A percentile compares a stretch with the other conserved stretches of the same genome.
Conservation (phyloP, 2,797 vertebrate genomes). For the Craterocephalus amniculus region DNA sequence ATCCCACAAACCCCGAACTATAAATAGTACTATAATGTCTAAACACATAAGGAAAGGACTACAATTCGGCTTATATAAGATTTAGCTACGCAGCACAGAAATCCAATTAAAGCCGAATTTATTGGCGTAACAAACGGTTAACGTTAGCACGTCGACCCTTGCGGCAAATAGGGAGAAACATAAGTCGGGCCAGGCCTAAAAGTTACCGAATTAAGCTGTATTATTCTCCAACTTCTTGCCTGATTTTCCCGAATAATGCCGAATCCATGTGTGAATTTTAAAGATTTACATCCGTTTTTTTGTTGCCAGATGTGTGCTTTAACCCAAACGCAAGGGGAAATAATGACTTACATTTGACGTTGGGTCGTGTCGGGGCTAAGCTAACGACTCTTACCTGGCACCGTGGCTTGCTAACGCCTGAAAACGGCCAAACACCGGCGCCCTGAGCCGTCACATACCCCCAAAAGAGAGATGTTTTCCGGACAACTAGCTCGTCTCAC, state of each 20-base stretch:
- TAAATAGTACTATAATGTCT: not conserved
- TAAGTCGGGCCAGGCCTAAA: constrained; percentile 47
- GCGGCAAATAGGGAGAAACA: constrained; percentile 19
- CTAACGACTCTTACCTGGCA: constrained; percentile 64
- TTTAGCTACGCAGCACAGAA: accelerated
- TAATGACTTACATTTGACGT: constrained; percentile 6
- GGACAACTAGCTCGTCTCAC: constrained; percentile 39
- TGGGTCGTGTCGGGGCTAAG: constrained; percentile 59
- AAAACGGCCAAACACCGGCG: constrained; percentile 66
- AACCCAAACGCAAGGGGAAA: not conserved
- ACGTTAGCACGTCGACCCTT: constrained; percentile 20
- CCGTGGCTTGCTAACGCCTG: constrained; percentile 49
- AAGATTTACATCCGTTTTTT: not conserved
- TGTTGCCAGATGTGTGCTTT: not conserved
- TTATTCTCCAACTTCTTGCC: not conserved
- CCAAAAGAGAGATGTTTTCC: constrained; percentile 34
- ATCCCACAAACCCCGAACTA: not conserved
- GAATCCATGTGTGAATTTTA: not conserved
- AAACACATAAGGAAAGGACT: accelerated
- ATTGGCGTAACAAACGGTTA: not conserved
- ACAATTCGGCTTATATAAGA: constrained; percentile 11
- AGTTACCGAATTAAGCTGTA: constrained; percentile 38
- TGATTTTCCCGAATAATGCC: not conserved
- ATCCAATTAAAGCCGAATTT: not conserved
- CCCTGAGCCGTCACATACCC: constrained; percentile 54